These are phyloP conservation scores for Macroglossus sobrinus DNA, from an alignment of 2,113 vertebrate species.

Conservation along the genomic window DNA sequence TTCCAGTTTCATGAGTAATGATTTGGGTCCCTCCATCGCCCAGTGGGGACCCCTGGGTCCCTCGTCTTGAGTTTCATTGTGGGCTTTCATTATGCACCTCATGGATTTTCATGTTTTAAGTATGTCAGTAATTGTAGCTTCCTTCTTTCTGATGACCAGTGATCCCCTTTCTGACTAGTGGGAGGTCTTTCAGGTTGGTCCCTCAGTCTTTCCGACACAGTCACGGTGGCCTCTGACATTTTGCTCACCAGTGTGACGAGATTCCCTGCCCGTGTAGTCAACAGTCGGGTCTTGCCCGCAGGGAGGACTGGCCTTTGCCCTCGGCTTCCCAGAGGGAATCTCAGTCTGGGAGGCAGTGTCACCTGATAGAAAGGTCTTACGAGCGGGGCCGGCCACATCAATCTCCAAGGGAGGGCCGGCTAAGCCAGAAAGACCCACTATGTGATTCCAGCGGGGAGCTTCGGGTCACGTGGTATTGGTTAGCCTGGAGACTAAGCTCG, in stretches of 20 bases:
- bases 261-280: neutral
- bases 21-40: neutral
- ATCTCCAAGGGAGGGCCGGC: neutral
- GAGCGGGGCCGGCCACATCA: neutral
- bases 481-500: neutral
- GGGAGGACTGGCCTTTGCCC: neutral
- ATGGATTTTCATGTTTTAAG: neutral
- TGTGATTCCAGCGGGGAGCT: neutral
- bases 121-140: neutral
- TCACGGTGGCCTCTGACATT: neutral
- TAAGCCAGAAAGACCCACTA: neutral
- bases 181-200: neutral
- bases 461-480: neutral
- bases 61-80: neutral
- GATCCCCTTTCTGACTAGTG: neutral
- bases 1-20: neutral
- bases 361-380: neutral
- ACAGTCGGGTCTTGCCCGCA: neutral
- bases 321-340: neutral
- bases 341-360: neutral
- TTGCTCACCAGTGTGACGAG: neutral
- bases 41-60: neutral
- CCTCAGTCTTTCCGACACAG: neutral
- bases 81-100: neutral
- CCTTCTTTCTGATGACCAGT: neutral